phyloP scores from a whole-genome alignment of 1,140 invertebrate species.

The Drosophila lowei region DNA sequence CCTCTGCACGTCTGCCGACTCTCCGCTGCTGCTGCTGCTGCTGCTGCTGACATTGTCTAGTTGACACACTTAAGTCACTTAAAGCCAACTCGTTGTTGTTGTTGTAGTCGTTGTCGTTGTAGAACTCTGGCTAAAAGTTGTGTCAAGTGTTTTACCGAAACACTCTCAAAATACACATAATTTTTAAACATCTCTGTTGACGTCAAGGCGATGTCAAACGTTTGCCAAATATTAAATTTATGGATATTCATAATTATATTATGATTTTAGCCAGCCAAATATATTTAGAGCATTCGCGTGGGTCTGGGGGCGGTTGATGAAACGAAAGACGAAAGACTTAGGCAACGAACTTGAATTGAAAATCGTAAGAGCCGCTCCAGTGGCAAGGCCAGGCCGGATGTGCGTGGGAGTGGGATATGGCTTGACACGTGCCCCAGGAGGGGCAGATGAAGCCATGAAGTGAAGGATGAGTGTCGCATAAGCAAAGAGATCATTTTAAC shows the following conservation, averaged over 20 bases:
- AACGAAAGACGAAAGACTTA: slow-evolving; percentile 77
- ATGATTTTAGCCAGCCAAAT: slow-evolving; percentile 30
- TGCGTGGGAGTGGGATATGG: slow-evolving; percentile 10
- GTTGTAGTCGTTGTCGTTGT: slow-evolving; percentile 14
- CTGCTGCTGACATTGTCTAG: slow-evolving; percentile 72
- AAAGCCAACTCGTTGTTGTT: slow-evolving; percentile 33
- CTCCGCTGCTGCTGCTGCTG: slow-evolving; percentile 17
- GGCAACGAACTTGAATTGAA: slow-evolving; percentile 66
- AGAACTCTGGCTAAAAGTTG: slow-evolving; percentile 70
- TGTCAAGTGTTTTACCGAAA: slow-evolving; percentile 60
- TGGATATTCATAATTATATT: slow-evolving; percentile 20
- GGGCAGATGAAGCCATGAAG: neutral
- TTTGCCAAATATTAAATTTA: slow-evolving; percentile 11
- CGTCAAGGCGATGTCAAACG: slow-evolving; percentile 48
- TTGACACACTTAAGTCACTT: slow-evolving; percentile 80
- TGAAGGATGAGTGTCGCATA: no score
- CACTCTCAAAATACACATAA: slow-evolving; percentile 10
- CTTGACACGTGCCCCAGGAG: neutral
- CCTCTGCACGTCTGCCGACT: slow-evolving; percentile 8
- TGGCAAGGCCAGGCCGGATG: slow-evolving; percentile 12
- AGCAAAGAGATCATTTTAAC: no score
- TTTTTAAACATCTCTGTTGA: slow-evolving; percentile 22
- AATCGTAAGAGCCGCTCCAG: neutral
- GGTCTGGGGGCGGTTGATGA: slow-evolving; percentile 23
- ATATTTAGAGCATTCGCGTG: slow-evolving; percentile 54